Conservation (phyloP, 2,113 vertebrate species). For the Todiramphus chloris region DNA sequence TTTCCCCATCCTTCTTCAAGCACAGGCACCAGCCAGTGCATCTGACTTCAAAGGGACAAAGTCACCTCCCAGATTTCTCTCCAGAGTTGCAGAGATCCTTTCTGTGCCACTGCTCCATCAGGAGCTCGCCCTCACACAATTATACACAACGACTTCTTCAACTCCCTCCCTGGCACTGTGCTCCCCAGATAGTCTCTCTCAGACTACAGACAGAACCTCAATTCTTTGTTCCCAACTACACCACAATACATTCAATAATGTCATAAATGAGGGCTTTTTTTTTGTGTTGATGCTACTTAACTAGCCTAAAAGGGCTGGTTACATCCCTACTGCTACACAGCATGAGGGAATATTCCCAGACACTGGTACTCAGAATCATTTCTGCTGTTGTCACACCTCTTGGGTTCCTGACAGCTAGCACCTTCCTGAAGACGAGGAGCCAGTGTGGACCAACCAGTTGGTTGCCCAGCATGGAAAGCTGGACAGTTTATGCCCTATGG, state of each 20-base stretch:
- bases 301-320: neutral
- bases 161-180: neutral
- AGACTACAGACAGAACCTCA: neutral
- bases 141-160: rapidly evolving
- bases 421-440: neutral
- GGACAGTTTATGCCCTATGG: neutral
- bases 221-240: neutral
- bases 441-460: neutral
- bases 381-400: neutral
- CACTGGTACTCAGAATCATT: neutral
- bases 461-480: neutral
- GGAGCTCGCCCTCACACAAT: rapidly evolving
- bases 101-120: neutral
- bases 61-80: neutral
- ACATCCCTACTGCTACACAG: neutral
- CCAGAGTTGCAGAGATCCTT: neutral
- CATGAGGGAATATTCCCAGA: neutral
- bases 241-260: neutral
- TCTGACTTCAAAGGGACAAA: neutral
- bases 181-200: neutral
- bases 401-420: neutral
- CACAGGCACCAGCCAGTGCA: neutral
- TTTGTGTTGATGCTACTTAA: neutral
- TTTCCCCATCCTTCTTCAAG: neutral
- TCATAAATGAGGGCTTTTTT: neutral